Percentiles rank a stretch among this genome's conserved stretches.
Evolutionary conservation across 30 jellyfish, hydroid and myxozoan genomes (phyloP).

Genomic region (Hydractinia symbiolongicarpus): DNA sequence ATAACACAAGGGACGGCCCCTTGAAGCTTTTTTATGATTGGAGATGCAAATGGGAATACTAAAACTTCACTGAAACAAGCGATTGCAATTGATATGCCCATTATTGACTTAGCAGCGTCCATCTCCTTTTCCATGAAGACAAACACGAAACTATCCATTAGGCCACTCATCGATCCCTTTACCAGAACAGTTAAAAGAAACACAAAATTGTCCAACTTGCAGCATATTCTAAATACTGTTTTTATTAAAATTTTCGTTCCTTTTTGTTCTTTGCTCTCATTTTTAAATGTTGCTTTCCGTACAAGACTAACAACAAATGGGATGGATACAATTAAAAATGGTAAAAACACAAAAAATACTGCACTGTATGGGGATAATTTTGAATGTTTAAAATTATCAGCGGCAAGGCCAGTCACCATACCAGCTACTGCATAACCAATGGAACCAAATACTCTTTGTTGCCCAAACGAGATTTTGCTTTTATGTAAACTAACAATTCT

Average conservation of each 20-base stretch:
- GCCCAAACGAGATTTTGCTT: too few relatives aligned
- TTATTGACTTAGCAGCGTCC: constrained; percentile 38
- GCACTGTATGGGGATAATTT: background rate
- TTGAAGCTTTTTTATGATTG: constrained; percentile 9
- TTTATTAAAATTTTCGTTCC: too few relatives aligned
- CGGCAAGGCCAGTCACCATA: constrained; percentile 46
- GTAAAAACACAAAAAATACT: too few relatives aligned
- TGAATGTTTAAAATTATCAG: constrained; percentile 6
- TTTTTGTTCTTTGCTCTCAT: too few relatives aligned
- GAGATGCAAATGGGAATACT: constrained; percentile 51
- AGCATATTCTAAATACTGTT: background rate
- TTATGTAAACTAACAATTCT: too few relatives aligned
- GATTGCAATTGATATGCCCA: constrained; percentile 57
- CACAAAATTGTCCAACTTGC: background rate
- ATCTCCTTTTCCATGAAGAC: constrained; percentile 33
- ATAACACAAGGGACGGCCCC: constrained; percentile 39
- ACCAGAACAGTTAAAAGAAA: constrained; percentile 49
- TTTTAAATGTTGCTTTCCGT: too few relatives aligned
- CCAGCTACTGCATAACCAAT: constrained; percentile 65
- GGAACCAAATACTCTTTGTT: constrained; percentile 40
- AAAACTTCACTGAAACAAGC: constrained; percentile 54
- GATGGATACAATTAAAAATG: too few relatives aligned
- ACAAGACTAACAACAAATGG: too few relatives aligned
- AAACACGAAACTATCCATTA: constrained; percentile 55
- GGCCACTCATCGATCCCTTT: constrained; percentile 63